These are phyloP conservation scores for Psettodes erumei DNA, from an alignment of 2,113 vertebrate genomes.

Conservation along the genomic window DNA sequence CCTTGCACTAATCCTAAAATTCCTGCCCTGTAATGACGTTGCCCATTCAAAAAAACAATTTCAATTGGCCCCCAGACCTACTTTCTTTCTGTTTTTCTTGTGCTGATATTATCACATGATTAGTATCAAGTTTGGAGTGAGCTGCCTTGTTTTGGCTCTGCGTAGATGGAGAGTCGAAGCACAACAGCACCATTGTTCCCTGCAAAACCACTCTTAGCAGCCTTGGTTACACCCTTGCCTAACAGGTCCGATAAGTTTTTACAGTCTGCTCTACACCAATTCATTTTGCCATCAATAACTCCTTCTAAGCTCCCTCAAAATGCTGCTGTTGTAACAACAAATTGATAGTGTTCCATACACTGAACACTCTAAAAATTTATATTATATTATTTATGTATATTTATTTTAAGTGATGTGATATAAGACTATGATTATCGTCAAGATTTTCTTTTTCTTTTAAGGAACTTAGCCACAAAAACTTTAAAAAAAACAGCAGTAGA, in stretches of 20 bases:
- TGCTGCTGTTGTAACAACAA: not conserved
- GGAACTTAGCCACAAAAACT: no score
- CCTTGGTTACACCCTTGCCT: conserved; percentile 32
- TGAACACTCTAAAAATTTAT: no score
- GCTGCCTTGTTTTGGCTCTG: not conserved
- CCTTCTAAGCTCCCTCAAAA: not conserved
- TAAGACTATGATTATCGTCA: no score
- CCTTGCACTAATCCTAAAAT: conserved; percentile 45
- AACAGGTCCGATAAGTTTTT: conserved; percentile 34
- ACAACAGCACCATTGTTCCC: conserved; percentile 17
- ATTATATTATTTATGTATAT: no score
- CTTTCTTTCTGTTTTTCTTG: conserved; percentile 18
- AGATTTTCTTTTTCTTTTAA: no score
- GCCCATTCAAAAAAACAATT: not conserved
- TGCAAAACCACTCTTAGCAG: conserved; percentile 37
- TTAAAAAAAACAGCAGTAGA: no score
- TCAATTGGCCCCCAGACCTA: not conserved
- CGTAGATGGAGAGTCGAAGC: not conserved
- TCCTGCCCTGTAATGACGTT: conserved; percentile 23
- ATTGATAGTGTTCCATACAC: not conserved
- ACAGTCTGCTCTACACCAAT: conserved; percentile 7
- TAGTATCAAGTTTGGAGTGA: conserved; percentile 8
- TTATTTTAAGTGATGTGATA: not conserved
- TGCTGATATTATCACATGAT: conserved; percentile 32
- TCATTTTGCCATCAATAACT: not conserved